Evolutionary conservation across 1,140 invertebrate genomes (phyloP).

Genomic region (Tribolium madens): DNA sequence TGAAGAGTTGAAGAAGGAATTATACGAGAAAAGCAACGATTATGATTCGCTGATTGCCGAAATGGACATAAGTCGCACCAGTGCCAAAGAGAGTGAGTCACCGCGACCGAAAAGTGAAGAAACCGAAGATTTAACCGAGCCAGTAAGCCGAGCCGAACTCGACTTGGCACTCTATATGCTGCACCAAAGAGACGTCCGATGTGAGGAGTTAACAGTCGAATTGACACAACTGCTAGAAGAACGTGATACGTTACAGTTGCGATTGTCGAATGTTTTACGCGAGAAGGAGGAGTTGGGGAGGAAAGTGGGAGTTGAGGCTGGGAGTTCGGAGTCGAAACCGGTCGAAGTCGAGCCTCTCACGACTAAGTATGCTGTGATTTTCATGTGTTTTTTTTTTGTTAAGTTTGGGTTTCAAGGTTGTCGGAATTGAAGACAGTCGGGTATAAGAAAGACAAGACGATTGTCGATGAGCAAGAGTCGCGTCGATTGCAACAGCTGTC

Average conservation of each 20-base stretch:
- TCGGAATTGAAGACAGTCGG: conserved; percentile 79
- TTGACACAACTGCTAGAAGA: conserved; percentile 86
- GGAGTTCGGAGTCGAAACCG: conserved; percentile 44
- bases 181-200: conserved; percentile 87
- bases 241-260: conserved; percentile 83
- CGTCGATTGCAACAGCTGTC: conserved; percentile 80
- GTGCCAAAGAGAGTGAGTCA: conserved; percentile 7
- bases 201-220: conserved; percentile 89
- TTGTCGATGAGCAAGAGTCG: conserved; percentile 80
- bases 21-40: conserved; percentile 71
- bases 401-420: conserved; percentile 67
- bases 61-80: conserved; percentile 59
- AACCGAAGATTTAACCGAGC: conserved; percentile 56
- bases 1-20: conserved; percentile 74
- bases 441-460: conserved; percentile 78
- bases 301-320: conserved; percentile 43
- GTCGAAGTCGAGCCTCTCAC: conserved; percentile 51
- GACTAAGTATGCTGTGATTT: conserved; percentile 50
- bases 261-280: conserved; percentile 82
- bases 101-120: conserved; percentile 12
- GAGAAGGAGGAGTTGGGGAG: conserved; percentile 74
- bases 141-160: conserved; percentile 73
- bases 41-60: conserved; percentile 67
- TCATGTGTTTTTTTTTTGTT: conserved; percentile 45
- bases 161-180: conserved; percentile 87